A percentile compares a stretch with the other conserved stretches of the same genome.
Conservation (phyloP, 2,113 vertebrate genomes). For the Gasterosteus aculeatus region DNA sequence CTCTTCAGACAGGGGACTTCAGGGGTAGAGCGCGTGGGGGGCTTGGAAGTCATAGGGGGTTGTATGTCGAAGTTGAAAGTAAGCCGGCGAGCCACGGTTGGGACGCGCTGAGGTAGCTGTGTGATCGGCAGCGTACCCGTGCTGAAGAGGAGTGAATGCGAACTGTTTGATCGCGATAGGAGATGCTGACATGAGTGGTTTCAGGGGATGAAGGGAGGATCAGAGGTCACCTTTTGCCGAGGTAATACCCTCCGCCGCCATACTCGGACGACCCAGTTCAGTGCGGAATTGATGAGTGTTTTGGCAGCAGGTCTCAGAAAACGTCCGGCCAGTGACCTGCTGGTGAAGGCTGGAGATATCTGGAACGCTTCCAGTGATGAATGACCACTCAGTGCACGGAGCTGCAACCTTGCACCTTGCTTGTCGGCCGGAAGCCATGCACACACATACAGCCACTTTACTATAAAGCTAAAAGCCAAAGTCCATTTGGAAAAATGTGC, state of each 20-base stretch:
- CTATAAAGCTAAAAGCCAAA: background rate
- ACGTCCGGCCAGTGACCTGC: slow-evolving; percentile 35
- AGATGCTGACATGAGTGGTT: slow-evolving; percentile 32
- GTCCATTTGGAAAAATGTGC: background rate
- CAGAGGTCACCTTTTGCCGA: slow-evolving; percentile 43
- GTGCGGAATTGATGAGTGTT: slow-evolving; percentile 52
- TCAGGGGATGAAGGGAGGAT: slow-evolving; percentile 33
- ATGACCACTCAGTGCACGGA: slow-evolving; percentile 56
- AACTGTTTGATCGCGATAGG: background rate
- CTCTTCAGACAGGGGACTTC: slow-evolving; percentile 49
- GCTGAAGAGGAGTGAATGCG: background rate
- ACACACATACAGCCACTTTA: background rate
- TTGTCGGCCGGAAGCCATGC: background rate
- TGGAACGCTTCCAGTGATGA: slow-evolving; percentile 53
- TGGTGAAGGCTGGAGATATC: slow-evolving; percentile 59
- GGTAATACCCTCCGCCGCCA: slow-evolving; percentile 15
- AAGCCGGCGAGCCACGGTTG: background rate
- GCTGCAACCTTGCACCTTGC: slow-evolving; percentile 31
- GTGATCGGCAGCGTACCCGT: background rate
- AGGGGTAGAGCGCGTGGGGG: slow-evolving; percentile 13
- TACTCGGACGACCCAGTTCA: background rate
- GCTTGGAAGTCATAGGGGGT: slow-evolving; percentile 9
- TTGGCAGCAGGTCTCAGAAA: slow-evolving; percentile 56
- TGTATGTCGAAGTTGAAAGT: slow-evolving; percentile 24
- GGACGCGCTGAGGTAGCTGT: background rate